These are phyloP conservation scores for Porites divaricata DNA, from an alignment of 92 coral and sea anemone species.

Conservation along the genomic window DNA sequence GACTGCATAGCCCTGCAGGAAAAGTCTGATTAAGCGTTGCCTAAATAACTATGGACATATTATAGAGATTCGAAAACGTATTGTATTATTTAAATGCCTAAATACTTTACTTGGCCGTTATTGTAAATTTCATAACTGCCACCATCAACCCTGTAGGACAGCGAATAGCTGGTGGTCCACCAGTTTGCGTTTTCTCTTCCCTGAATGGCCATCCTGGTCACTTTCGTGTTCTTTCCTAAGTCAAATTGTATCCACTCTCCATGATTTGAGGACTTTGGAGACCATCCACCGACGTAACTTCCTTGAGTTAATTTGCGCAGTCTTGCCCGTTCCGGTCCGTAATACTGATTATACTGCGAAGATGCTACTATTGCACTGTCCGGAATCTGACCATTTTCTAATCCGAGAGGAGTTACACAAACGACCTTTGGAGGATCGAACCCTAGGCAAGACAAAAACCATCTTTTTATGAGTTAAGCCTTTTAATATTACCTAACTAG, in stretches of 20 bases:
- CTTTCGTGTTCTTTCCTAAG: slow-evolving; percentile 1
- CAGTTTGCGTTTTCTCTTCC: slow-evolving; percentile 32
- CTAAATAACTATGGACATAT: no score
- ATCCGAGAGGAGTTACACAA: slow-evolving; percentile 21
- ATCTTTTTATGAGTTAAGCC: no score
- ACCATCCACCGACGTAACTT: slow-evolving; percentile 26
- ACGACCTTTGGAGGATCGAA: slow-evolving; percentile 14
- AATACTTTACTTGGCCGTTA: neutral
- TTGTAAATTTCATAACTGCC: slow-evolving; percentile 13
- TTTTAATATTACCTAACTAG: no score
- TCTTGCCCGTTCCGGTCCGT: slow-evolving; percentile 37
- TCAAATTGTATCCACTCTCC: slow-evolving; percentile 36
- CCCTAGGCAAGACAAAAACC: no score
- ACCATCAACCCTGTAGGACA: slow-evolving; percentile 17
- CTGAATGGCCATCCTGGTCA: slow-evolving; percentile 39
- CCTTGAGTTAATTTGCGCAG: slow-evolving; percentile 16
- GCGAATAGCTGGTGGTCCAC: slow-evolving; percentile 31
- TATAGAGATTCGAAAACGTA: no score
- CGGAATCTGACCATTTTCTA: slow-evolving; percentile 28
- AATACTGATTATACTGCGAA: slow-evolving; percentile 15
- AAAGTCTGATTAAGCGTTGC: no score
- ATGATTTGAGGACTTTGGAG: neutral
- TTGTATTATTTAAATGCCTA: no score
- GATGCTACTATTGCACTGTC: slow-evolving; percentile 17
- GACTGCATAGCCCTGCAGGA: no score